These are phyloP conservation scores for Agrochola litura DNA, from an alignment of 2,888 invertebrate genomes.

Conservation along the genomic window DNA sequence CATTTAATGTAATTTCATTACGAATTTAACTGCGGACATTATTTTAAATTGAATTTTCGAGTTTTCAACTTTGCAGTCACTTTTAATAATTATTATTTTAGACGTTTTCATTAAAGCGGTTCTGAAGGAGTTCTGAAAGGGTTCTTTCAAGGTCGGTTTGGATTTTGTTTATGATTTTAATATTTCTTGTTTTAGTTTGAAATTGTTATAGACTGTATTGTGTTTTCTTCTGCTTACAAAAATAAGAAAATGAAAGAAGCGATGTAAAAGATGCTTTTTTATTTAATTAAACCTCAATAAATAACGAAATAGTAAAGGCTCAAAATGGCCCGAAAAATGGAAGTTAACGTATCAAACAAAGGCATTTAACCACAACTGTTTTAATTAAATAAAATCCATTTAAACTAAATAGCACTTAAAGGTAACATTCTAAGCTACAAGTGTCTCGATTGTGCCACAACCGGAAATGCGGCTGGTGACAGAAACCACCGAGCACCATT, in stretches of 20 bases:
- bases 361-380: slow-evolving; percentile 22
- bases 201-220: neutral
- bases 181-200: neutral
- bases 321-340: neutral
- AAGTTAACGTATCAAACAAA: neutral
- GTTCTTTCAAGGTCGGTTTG: neutral
- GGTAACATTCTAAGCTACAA: slow-evolving; percentile 47
- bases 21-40: slow-evolving; percentile 44
- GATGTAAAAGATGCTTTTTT: neutral
- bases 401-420: slow-evolving; percentile 33
- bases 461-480: slow-evolving; percentile 68
- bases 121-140: neutral
- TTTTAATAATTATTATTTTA: slow-evolving; percentile 51
- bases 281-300: neutral
- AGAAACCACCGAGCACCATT: slow-evolving; percentile 62
- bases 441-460: slow-evolving; percentile 46
- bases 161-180: slow-evolving; percentile 17
- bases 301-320: neutral
- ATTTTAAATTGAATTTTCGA: slow-evolving; percentile 50
- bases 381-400: slow-evolving; percentile 38
- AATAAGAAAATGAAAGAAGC: neutral
- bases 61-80: slow-evolving; percentile 38
- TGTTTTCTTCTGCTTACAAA: neutral
- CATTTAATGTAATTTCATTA: slow-evolving; percentile 66
- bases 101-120: slow-evolving; percentile 9